Conservation (phyloP, 2,113 vertebrate genomes). For the Camelus dromedarius region DNA sequence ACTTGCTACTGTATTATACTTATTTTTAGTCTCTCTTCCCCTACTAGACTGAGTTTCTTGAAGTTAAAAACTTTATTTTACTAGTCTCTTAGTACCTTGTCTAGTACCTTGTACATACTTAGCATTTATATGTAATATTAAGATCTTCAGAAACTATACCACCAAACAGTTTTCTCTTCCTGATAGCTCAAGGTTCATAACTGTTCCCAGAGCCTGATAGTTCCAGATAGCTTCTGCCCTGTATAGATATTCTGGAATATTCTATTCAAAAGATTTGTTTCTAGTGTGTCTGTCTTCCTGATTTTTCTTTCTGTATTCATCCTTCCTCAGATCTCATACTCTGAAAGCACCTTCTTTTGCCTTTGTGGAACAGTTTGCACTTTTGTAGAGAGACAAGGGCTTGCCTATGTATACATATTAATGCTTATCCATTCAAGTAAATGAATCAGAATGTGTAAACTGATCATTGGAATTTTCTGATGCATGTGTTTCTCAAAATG, state of each 20-base stretch:
- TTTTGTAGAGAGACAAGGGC: not conserved
- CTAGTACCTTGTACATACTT: conserved; percentile 6
- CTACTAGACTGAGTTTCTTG: conserved; percentile 39
- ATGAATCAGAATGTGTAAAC: conserved; percentile 12
- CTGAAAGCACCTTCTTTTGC: conserved; percentile 48
- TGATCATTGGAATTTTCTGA: conserved; percentile 30
- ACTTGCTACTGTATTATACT: conserved; percentile 12
- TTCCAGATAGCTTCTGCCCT: conserved; percentile 45
- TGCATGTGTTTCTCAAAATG: conserved; percentile 54
- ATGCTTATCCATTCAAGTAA: conserved; percentile 47
- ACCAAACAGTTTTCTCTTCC: not conserved
- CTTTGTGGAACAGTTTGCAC: conserved; percentile 38
- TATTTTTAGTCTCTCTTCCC: conserved; percentile 33
- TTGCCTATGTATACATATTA: not conserved
- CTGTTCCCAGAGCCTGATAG: not conserved
- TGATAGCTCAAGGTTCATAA: conserved; percentile 12
- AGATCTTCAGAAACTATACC: conserved; percentile 34
- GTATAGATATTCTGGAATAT: conserved; percentile 54
- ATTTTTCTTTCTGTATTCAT: not conserved
- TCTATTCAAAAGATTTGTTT: conserved; percentile 48
- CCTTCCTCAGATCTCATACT: not conserved
- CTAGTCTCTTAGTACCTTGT: conserved; percentile 2
- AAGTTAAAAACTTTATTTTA: conserved; percentile 45
- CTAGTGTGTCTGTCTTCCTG: not conserved
- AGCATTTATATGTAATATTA: not conserved